Conservation (phyloP, 1,140 invertebrate genomes). For the Drosophila paulistorum region DNA sequence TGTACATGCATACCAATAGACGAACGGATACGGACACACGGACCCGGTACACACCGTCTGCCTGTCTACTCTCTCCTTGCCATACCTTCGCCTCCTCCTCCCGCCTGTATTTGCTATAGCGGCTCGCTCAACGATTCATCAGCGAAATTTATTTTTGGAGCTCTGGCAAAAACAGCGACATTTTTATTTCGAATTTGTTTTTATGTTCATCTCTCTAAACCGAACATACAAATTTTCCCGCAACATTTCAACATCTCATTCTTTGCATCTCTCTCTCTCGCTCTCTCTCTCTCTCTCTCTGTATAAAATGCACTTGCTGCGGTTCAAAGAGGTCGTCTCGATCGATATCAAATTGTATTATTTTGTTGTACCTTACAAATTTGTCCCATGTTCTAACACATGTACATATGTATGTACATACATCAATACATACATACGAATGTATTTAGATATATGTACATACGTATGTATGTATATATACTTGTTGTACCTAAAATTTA, state of each 20-base stretch:
- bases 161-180: conserved; percentile 72
- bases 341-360: conserved; percentile 6
- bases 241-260: conserved; percentile 52
- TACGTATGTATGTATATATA: background rate
- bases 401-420: background rate
- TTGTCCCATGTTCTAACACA: background rate
- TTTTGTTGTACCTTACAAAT: conserved; percentile 6
- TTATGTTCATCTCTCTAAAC: conserved; percentile 59
- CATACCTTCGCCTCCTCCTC: conserved; percentile 18
- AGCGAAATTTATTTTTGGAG: conserved; percentile 77
- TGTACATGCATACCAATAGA: conserved; percentile 6
- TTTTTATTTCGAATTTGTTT: conserved; percentile 73
- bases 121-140: conserved; percentile 40
- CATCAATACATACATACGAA: background rate
- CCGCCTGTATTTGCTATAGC: conserved; percentile 38
- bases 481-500: background rate
- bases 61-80: background rate
- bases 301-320: conserved; percentile 6
- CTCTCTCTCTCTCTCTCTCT: background rate
- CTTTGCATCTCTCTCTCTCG: too few species aligned
- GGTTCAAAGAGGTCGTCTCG: background rate
- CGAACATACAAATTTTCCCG: conserved; percentile 56
- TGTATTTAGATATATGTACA: background rate
- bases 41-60: conserved; percentile 57
- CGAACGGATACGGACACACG: conserved; percentile 28